Evolutionary conservation across 2,888 invertebrate species (phyloP).

Genomic region (Archaeoteleia sp.): DNA sequence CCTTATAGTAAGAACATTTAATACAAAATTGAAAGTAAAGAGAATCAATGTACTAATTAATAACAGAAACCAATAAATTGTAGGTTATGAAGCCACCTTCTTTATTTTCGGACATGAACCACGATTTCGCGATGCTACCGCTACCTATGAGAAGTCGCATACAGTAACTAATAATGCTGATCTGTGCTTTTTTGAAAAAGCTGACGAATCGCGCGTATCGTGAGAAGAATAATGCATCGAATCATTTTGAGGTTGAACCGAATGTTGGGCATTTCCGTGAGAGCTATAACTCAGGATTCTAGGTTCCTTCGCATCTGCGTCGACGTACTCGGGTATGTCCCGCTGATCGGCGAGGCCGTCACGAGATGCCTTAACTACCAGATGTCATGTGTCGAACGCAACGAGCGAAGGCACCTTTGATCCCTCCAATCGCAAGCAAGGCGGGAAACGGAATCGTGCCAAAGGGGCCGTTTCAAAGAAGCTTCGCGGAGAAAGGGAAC

Average conservation of each 20-base stretch:
- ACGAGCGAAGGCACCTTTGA: slow-evolving; percentile 51
- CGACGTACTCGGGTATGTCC: slow-evolving; percentile 20
- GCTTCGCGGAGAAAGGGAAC: slow-evolving; percentile 32
- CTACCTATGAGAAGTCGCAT: no score
- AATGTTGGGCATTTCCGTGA: slow-evolving; percentile 28
- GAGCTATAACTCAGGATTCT: slow-evolving; percentile 39
- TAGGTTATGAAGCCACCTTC: no score
- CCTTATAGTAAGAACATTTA: no score
- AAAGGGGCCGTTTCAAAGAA: slow-evolving; percentile 41
- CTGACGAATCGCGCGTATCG: slow-evolving; percentile 25
- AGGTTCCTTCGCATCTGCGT: slow-evolving; percentile 39
- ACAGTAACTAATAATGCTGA: no score
- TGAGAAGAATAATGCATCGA: slow-evolving; percentile 21
- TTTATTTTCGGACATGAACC: no score
- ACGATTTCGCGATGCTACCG: no score
- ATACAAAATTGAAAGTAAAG: no score
- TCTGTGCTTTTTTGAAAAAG: slow-evolving; percentile 23
- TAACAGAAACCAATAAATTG: no score
- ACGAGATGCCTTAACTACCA: slow-evolving; percentile 43
- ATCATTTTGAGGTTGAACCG: slow-evolving; percentile 15
- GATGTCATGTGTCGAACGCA: slow-evolving; percentile 52
- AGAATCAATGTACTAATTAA: no score
- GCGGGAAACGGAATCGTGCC: slow-evolving; percentile 24
- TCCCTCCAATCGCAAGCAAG: slow-evolving; percentile 20
- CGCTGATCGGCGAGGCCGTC: background rate